phyloP scores from a whole-genome alignment of 2,113 vertebrate genomes.

The Lethenteron camtschaticum region DNA sequence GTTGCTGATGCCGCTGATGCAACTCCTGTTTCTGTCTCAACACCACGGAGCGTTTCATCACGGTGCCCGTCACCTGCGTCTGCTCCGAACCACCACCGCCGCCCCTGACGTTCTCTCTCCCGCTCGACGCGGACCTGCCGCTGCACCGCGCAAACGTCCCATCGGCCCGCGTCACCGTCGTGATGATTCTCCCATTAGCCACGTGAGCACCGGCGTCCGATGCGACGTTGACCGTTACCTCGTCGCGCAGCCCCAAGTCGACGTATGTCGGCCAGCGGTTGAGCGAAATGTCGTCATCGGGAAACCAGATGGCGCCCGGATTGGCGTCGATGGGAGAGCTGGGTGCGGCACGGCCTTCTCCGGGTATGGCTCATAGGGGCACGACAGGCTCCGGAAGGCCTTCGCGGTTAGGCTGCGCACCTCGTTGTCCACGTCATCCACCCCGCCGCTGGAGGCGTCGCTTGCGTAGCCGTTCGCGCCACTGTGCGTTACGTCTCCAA shows the following conservation, averaged over 20 bases:
- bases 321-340: slow-evolving; percentile 59
- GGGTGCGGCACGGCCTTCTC: slow-evolving; percentile 33
- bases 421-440: slow-evolving; percentile 83
- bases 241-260: not conserved
- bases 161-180: too few relatives aligned
- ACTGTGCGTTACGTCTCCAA: slow-evolving; percentile 27
- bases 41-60: too few relatives aligned
- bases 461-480: slow-evolving; percentile 45
- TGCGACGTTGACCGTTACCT: too few relatives aligned
- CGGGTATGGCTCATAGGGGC: slow-evolving; percentile 33
- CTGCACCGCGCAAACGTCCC: too few relatives aligned
- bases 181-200: too few relatives aligned
- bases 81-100: too few relatives aligned
- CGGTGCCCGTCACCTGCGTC: too few relatives aligned
- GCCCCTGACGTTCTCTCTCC: too few relatives aligned
- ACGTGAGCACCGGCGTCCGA: too few relatives aligned
- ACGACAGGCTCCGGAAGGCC: slow-evolving; percentile 70
- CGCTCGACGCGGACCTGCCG: too few relatives aligned
- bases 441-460: slow-evolving; percentile 63
- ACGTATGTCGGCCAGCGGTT: slow-evolving; percentile 46
- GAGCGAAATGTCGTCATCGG: slow-evolving; percentile 18
- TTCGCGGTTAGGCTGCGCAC: slow-evolving; percentile 66
- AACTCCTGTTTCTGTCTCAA: too few relatives aligned
- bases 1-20: too few relatives aligned
- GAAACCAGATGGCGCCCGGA: slow-evolving; percentile 13